Conservation (phyloP, 2,888 invertebrate species). For the Eupithecia dodoneata region DNA sequence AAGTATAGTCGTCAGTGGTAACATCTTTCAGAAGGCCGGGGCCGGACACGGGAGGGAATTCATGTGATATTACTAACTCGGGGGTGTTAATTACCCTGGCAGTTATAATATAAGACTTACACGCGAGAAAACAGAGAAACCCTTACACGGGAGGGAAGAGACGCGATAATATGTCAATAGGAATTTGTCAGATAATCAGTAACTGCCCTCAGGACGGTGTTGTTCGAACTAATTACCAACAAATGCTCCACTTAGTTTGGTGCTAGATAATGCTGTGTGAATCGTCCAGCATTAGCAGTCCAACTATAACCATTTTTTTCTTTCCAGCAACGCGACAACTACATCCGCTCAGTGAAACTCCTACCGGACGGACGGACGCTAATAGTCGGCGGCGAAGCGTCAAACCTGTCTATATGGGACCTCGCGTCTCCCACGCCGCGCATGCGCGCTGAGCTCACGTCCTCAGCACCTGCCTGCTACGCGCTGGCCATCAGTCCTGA, state of each 20-base stretch:
- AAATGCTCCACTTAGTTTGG: too few relatives aligned
- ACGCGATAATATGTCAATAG: background rate
- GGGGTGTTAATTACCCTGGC: constrained; percentile 93
- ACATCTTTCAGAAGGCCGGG: constrained; percentile 89
- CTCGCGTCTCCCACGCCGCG: constrained; percentile 93
- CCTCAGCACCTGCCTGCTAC: constrained; percentile 98
- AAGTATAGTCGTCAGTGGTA: constrained; percentile 87
- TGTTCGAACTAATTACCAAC: background rate
- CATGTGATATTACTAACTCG: constrained; percentile 97
- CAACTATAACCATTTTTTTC: too few relatives aligned
- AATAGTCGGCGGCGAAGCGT: constrained; percentile 98
- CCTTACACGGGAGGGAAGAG: background rate
- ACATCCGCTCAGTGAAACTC: constrained; percentile 95
- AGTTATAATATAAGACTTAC: constrained; percentile 50
- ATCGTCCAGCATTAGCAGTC: too few relatives aligned
- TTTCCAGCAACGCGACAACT: constrained; percentile 93
- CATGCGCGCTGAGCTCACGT: constrained; percentile 95
- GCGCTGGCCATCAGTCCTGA: constrained; percentile 98
- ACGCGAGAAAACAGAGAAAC: background rate
- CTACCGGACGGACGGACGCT: constrained; percentile 96
- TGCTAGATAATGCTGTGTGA: too few relatives aligned
- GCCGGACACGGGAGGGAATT: constrained; percentile 98
- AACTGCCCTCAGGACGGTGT: background rate
- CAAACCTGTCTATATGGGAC: constrained; percentile 98
- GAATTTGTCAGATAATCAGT: background rate